Conservation (phyloP, 1,140 invertebrate species). For the Pseudobourletiella spinata region DNA sequence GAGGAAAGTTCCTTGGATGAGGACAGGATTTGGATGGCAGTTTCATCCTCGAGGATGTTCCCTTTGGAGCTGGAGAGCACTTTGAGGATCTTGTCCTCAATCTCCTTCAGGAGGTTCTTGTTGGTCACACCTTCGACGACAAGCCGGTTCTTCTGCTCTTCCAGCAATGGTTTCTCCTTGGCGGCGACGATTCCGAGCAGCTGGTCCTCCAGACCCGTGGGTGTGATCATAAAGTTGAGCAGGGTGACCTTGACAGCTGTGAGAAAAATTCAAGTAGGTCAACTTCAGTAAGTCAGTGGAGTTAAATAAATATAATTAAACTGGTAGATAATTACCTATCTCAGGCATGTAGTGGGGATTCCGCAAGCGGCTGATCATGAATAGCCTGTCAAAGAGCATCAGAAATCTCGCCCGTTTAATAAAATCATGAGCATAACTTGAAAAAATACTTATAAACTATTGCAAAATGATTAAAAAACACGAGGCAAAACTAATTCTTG, state of each 20-base stretch:
- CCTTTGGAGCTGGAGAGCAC: slow-evolving; percentile 81
- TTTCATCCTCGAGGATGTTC: slow-evolving; percentile 94
- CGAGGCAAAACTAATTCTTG: too few species aligned
- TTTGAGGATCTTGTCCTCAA: slow-evolving; percentile 88
- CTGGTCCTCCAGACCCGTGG: slow-evolving; percentile 83
- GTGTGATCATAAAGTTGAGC: slow-evolving; percentile 93
- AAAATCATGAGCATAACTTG: too few species aligned
- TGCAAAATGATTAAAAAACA: too few species aligned
- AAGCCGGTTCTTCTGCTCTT: slow-evolving; percentile 86
- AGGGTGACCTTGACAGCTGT: slow-evolving; percentile 57
- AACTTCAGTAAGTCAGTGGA: too few species aligned
- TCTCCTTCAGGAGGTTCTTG: slow-evolving; percentile 77
- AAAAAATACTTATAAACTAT: too few species aligned
- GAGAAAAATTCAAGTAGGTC: too few species aligned
- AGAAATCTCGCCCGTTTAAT: too few species aligned
- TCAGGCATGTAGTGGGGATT: slow-evolving; percentile 90
- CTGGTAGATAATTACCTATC: slow-evolving; percentile 45
- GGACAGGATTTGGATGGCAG: slow-evolving; percentile 82
- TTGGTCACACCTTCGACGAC: slow-evolving; percentile 85
- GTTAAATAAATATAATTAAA: too few species aligned
- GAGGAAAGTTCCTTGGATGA: slow-evolving; percentile 81
- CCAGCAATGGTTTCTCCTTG: slow-evolving; percentile 76
- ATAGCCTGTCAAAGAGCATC: slow-evolving; percentile 50
- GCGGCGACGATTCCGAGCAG: slow-evolving; percentile 85
- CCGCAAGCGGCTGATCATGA: slow-evolving; percentile 78